Percentiles rank a stretch among this genome's conserved stretches.
Conservation (phyloP, 2,797 vertebrate species). For the Epinephelus coioides region DNA sequence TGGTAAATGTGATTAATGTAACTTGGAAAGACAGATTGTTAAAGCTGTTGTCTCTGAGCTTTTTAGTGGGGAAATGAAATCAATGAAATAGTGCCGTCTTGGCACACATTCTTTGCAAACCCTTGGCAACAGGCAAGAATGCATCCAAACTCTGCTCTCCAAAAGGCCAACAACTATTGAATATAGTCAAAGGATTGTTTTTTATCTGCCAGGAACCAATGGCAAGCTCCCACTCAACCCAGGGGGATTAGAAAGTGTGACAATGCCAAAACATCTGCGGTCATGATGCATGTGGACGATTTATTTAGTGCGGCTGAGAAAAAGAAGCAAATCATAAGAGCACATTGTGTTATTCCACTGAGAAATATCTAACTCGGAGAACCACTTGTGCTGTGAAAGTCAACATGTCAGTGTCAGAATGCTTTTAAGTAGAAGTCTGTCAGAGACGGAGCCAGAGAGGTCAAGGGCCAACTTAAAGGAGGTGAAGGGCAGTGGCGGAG, state of each 20-base stretch:
- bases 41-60: conserved; percentile 35
- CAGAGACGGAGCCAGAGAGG: conserved; percentile 40
- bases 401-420: conserved; percentile 49
- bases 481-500: conserved; percentile 24
- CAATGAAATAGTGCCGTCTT: conserved; percentile 63
- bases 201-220: conserved; percentile 67
- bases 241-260: conserved; percentile 56
- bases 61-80: conserved; percentile 41
- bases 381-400: conserved; percentile 43
- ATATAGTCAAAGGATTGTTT: conserved; percentile 74
- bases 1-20: conserved; percentile 25
- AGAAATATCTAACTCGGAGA: conserved; percentile 31
- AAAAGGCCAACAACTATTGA: conserved; percentile 68
- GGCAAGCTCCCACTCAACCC: conserved; percentile 50
- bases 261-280: conserved; percentile 73
- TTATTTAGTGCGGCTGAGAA: conserved; percentile 39
- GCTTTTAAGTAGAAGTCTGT: conserved; percentile 51
- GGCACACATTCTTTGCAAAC: conserved; percentile 59
- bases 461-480: conserved; percentile 55
- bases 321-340: conserved; percentile 27
- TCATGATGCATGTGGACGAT: conserved; percentile 25
- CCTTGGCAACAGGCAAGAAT: conserved; percentile 74
- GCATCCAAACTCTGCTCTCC: conserved; percentile 60
- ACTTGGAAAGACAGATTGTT: conserved; percentile 26
- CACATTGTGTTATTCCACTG: conserved; percentile 15